These are phyloP conservation scores for Drosophila repleta DNA, from an alignment of 1,140 invertebrate species.

Conservation along the genomic window DNA sequence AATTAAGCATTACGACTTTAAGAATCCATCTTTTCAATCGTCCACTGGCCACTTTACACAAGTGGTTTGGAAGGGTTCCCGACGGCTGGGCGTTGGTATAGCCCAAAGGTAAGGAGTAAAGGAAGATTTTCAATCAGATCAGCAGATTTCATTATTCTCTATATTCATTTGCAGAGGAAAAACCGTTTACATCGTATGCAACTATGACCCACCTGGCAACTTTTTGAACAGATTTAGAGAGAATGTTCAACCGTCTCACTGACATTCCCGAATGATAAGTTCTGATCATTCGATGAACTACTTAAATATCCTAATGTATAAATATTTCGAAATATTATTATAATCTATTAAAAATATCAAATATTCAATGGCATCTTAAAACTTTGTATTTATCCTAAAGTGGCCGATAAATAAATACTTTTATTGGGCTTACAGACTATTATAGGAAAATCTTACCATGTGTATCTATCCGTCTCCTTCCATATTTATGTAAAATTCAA, in stretches of 20 bases:
- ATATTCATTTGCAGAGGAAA: conserved; percentile 37
- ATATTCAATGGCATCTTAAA: no score
- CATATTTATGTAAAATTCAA: no score
- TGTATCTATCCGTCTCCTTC: no score
- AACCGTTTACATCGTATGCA: conserved; percentile 65
- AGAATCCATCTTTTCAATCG: conserved; percentile 87
- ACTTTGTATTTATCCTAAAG: no score
- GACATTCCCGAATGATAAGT: not conserved
- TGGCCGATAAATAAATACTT: no score
- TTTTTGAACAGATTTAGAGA: conserved; percentile 39
- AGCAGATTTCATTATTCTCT: no score
- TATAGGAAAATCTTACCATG: no score
- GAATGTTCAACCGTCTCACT: conserved; percentile 43
- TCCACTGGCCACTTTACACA: conserved; percentile 89
- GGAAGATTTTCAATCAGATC: not conserved
- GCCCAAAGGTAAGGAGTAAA: conserved; percentile 84
- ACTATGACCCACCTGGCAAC: conserved; percentile 77
- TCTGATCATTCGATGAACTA: no score
- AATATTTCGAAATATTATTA: no score
- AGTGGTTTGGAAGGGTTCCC: conserved; percentile 89
- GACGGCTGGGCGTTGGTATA: conserved; percentile 89
- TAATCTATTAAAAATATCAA: not conserved
- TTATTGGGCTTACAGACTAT: no score
- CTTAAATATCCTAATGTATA: no score
- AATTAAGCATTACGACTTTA: conserved; percentile 85